Evolutionary conservation across 2,113 vertebrate genomes (phyloP), one percentile per base, ranked within the genome.

Genomic region (Paradisaea rubra): DNA sequence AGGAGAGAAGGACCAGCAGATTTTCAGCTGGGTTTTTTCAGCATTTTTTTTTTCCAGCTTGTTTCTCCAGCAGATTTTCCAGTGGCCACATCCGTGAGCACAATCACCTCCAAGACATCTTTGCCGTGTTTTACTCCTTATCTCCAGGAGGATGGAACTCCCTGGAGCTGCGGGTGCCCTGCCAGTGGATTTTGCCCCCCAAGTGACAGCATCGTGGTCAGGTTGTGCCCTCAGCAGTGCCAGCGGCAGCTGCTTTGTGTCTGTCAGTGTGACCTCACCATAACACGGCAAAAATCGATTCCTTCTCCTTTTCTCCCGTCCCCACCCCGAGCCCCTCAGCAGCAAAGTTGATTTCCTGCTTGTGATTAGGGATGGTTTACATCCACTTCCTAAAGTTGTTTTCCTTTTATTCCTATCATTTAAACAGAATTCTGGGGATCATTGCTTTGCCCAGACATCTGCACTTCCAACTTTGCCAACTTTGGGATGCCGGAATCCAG

Each of bases 381-480:
- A 68, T 91, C 49, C 72, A 95, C 95, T 96, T 94, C 95, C 96
- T 89, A 90, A 76, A 59, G 87, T 83, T 94, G 81, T 81, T 97
- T 93, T 88, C 88, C 68, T 95, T 97, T 94, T 95, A 83, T 81
- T 94, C 49, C 88, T 81, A 37, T 90, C 76, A 74, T 68, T 91
- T 91, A 81, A 88, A 53, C 35, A 93, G 21, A 84, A 81, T 83
- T 73, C 45, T 4, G 17, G 54, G 54, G 45, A 28, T 76, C 35
- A 0, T 4, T 73, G 42, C 89, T 91, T 64, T 88, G 53, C 89
- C 50, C 13, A 70, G 57, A 93, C 94, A 96, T 90, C 95, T 94
- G 87, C 54, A 2, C 57, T 88, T 88, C 84, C 68, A 54, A n/a
- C 54, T 42, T 71, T 24, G 74, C 89, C 91, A 96, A 1, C 74